Percentiles rank a stretch among this genome's conserved stretches.
phyloP scores from a whole-genome alignment of 1,140 invertebrate genomes.

The Cydia splendana region DNA sequence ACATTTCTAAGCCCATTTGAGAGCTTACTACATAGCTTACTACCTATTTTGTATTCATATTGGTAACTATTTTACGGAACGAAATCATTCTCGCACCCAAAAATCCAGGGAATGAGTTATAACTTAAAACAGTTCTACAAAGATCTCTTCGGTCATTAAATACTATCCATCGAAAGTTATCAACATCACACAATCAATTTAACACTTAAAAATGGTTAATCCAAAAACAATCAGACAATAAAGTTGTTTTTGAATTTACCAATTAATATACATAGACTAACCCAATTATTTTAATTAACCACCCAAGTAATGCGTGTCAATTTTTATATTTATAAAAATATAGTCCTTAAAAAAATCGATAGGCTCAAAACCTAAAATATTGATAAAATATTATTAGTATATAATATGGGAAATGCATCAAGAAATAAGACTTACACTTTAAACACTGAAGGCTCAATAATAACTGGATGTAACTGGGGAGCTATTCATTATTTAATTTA shows the following conservation, averaged over 20 bases:
- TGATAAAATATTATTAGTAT: conserved; percentile 1
- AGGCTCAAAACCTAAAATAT: conserved; percentile 5
- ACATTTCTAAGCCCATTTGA: too few species aligned
- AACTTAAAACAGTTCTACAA: too few species aligned
- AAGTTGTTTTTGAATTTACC: conserved; percentile 1
- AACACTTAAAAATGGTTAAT: neutral
- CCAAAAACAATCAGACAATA: neutral
- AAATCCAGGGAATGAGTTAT: too few species aligned
- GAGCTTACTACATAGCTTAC: too few species aligned
- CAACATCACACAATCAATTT: neutral
- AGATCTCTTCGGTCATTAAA: neutral
- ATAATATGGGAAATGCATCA: neutral
- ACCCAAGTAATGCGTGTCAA: neutral
- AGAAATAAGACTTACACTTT: conserved; percentile 11
- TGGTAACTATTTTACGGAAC: too few species aligned
- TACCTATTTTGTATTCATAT: too few species aligned
- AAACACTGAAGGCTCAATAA: conserved; percentile 1
- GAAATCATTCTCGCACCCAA: too few species aligned
- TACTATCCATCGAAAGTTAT: neutral
- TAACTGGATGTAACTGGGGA: neutral
- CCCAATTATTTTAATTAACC: neutral
- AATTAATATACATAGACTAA: neutral
- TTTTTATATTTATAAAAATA: neutral
- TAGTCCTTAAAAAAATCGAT: conserved; percentile 4
- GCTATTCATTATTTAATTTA: neutral